These are phyloP conservation scores for Scaptomyza tumidula DNA, from an alignment of 2,888 invertebrate species.

Conservation along the genomic window DNA sequence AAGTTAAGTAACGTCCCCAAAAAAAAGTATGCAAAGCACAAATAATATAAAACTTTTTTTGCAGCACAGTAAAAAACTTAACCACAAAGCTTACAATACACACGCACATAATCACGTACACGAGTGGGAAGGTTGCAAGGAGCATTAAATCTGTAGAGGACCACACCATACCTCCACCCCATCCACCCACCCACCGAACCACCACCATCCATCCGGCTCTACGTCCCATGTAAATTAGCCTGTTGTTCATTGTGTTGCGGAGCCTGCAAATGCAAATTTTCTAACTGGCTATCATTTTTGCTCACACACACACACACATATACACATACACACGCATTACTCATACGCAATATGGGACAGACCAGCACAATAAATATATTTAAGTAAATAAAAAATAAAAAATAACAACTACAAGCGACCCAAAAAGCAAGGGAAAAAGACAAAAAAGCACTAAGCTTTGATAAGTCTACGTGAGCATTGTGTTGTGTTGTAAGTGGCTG, in stretches of 20 bases:
- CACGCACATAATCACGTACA: not conserved
- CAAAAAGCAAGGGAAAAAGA: conserved; percentile 1
- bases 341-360: conserved; percentile 38
- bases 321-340: conserved; percentile 40
- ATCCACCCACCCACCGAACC: not conserved
- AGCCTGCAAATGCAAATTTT: conserved; percentile 60
- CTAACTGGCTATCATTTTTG: conserved; percentile 66
- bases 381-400: conserved; percentile 1
- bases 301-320: conserved; percentile 29
- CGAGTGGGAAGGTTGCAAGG: not conserved
- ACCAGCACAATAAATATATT: conserved; percentile 4
- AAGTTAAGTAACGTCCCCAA: conserved; percentile 67
- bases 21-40: conserved; percentile 71
- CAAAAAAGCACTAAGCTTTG: not conserved
- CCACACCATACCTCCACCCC: not conserved
- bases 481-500: conserved; percentile 9
- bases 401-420: conserved; percentile 14
- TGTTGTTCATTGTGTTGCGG: conserved; percentile 14
- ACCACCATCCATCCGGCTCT: not conserved
- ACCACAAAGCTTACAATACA: conserved; percentile 39
- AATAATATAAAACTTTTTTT: conserved; percentile 62
- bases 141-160: conserved; percentile 32
- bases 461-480: conserved; percentile 2
- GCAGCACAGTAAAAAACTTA: conserved; percentile 42
- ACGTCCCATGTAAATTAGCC: conserved; percentile 69